phyloP scores from a whole-genome alignment of 2,797 vertebrate genomes.

The Dryobates pubescens region DNA sequence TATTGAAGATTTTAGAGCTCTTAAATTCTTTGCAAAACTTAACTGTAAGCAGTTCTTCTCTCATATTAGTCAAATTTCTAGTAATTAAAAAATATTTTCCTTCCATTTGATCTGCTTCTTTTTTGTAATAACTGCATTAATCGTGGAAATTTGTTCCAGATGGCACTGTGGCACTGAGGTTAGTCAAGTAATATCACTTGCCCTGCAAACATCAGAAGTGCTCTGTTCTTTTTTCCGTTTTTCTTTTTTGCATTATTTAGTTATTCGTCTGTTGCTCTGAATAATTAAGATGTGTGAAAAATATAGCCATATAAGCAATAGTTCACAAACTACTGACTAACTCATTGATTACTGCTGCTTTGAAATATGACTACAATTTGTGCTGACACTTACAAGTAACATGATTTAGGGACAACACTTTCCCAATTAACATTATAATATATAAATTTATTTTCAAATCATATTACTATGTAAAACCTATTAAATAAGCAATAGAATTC shows the following conservation, averaged over 20 bases:
- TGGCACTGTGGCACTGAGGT: neutral
- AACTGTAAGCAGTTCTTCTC: neutral
- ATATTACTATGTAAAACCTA: conserved; percentile 61
- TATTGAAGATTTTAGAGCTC: neutral
- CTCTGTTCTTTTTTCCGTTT: neutral
- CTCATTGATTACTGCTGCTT: conserved; percentile 60
- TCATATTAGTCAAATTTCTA: neutral
- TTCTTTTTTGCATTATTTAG: neutral
- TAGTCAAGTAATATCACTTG: conserved; percentile 4
- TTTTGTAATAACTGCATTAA: neutral
- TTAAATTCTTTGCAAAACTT: neutral
- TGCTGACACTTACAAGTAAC: conserved; percentile 39
- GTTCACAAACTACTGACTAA: conserved; percentile 51
- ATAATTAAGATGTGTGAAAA: conserved; percentile 60
- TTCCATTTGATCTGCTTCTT: neutral
- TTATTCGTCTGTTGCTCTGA: conserved; percentile 31
- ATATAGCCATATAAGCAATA: conserved; percentile 38
- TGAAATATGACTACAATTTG: conserved; percentile 61
- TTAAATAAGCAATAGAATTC: conserved; percentile 60
- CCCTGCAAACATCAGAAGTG: neutral
- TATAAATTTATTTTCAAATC: conserved; percentile 56
- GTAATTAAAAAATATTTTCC: neutral
- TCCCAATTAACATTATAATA: conserved; percentile 66
- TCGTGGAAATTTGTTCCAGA: neutral
- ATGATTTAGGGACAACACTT: conserved; percentile 62